Evolutionary conservation across 2,113 vertebrate genomes (phyloP).

Genomic region (Orycteropus afer): DNA sequence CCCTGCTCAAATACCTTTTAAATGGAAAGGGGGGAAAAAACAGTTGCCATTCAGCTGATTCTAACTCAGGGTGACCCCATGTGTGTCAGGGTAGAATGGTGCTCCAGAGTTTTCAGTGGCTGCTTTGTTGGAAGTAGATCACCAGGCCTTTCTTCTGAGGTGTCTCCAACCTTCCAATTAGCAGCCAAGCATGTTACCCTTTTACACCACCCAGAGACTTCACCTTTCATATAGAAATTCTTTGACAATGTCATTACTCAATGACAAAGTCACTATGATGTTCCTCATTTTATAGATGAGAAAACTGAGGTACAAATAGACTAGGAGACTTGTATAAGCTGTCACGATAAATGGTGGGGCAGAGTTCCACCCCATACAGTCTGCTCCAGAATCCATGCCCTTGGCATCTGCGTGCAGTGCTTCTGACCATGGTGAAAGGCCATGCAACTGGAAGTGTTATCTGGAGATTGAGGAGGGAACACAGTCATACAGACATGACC

Average conservation of each 20-base stretch:
- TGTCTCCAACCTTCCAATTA: neutral
- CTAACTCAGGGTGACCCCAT: too few species aligned
- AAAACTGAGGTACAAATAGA: neutral
- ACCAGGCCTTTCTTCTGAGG: neutral
- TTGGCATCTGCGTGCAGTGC: rapidly evolving
- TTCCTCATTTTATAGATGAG: neutral
- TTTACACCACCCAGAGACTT: neutral
- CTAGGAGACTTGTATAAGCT: too few species aligned
- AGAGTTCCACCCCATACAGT: neutral
- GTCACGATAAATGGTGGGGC: rapidly evolving
- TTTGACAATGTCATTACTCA: rapidly evolving
- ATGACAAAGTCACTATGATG: rapidly evolving
- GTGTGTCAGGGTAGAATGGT: neutral
- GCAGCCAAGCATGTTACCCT: neutral
- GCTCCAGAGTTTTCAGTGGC: neutral
- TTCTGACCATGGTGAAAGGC: neutral
- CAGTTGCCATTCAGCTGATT: neutral
- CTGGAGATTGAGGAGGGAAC: neutral
- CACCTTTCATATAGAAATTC: neutral
- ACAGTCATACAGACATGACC: neutral
- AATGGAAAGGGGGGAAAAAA: neutral
- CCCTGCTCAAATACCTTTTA: neutral
- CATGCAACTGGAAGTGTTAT: neutral
- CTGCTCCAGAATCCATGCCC: neutral
- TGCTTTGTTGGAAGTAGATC: neutral